phyloP scores from a whole-genome alignment of 2,113 vertebrate species.

The Antechinus stuartii region DNA sequence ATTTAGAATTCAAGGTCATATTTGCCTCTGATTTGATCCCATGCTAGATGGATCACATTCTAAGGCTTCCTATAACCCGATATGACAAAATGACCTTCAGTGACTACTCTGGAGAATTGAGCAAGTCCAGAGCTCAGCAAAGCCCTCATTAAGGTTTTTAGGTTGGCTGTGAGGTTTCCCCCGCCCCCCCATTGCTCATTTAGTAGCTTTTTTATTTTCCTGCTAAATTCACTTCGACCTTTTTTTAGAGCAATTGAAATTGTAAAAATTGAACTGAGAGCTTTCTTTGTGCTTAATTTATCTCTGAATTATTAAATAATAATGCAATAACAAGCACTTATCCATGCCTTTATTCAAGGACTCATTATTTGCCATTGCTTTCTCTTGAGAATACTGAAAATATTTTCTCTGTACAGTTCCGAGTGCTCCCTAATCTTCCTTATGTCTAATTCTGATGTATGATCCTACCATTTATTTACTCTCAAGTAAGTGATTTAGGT shows the following conservation, averaged over 20 bases:
- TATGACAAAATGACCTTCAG: constrained; percentile 32
- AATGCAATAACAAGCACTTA: constrained; percentile 31
- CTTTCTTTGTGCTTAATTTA: background rate
- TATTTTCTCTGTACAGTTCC: constrained; percentile 48
- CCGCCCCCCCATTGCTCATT: background rate
- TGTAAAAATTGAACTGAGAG: constrained; percentile 24
- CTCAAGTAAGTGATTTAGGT: constrained; percentile 7
- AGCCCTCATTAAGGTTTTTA: constrained; percentile 22
- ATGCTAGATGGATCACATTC: constrained; percentile 17
- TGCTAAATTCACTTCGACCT: constrained; percentile 4
- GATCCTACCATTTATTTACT: background rate
- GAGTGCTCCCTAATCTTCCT: constrained; percentile 1
- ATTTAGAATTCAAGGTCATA: constrained; percentile 43
- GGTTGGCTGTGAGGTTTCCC: background rate
- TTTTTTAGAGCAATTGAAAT: constrained; percentile 8
- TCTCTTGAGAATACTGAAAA: constrained; percentile 47
- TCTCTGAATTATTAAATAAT: constrained; percentile 68
- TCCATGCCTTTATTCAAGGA: constrained; percentile 50
- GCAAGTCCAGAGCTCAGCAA: background rate
- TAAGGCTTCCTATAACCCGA: background rate
- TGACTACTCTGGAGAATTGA: constrained; percentile 8
- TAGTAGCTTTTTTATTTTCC: constrained; percentile 24
- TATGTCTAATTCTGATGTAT: background rate
- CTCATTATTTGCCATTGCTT: constrained; percentile 27
- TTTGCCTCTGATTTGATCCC: constrained; percentile 28